These are phyloP conservation scores for Bos javanicus DNA, from an alignment of 2,113 vertebrate genomes.

Conservation along the genomic window DNA sequence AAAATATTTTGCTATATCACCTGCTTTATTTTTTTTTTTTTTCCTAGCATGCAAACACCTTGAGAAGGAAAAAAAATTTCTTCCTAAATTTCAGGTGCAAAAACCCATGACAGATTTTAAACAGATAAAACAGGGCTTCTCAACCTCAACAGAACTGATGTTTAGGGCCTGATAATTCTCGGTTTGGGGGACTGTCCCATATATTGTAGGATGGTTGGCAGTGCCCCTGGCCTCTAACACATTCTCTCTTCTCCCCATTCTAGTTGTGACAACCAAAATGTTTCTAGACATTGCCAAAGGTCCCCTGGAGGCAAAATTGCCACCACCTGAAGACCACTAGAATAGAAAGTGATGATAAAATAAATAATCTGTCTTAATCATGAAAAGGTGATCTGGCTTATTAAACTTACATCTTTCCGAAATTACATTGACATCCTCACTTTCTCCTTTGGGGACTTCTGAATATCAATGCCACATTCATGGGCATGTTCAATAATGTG, in stretches of 20 bases:
- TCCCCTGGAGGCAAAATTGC: not conserved
- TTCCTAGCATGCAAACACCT: not conserved
- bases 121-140: not conserved
- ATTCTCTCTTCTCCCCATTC: not conserved
- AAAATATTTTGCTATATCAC: not conserved
- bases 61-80: not conserved
- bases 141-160: not conserved
- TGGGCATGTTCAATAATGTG: not conserved
- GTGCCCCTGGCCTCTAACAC: not conserved
- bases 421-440: not conserved
- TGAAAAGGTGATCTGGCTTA: not conserved
- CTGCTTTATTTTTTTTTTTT: not conserved
- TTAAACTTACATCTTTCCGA: not conserved
- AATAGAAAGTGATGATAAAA: not conserved
- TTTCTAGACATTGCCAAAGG: not conserved
- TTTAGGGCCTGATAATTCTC: not conserved
- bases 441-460: not conserved
- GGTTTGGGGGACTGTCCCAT: no score
- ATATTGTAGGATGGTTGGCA: accelerated
- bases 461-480: not conserved
- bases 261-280: not conserved
- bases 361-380: not conserved
- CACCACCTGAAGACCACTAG: not conserved
- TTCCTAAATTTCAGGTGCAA: not conserved
- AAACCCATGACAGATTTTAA: not conserved